A percentile compares a stretch with the other conserved stretches of the same genome.
phyloP scores from a whole-genome alignment of 1,140 invertebrate genomes.

The Paraescarpia echinospica region DNA sequence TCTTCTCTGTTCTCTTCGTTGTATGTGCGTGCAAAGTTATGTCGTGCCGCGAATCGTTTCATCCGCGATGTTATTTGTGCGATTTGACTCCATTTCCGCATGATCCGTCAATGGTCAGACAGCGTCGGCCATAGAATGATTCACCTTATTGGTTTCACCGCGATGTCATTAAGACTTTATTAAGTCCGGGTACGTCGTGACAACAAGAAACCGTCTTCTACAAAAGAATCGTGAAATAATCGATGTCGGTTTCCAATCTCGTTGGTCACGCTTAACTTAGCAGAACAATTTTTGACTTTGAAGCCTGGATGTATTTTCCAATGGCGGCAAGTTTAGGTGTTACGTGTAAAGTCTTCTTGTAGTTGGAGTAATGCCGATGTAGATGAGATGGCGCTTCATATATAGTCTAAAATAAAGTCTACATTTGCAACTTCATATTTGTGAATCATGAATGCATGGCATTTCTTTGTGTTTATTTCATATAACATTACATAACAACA shows the following conservation, averaged over 20 bases:
- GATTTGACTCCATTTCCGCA: not conserved
- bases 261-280: not conserved
- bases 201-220: not conserved
- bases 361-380: not conserved
- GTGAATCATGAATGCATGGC: too few relatives aligned
- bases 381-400: too few relatives aligned
- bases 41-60: not conserved
- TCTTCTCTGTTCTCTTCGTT: not conserved
- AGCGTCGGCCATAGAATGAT: not conserved
- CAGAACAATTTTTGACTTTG: not conserved
- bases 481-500: too few relatives aligned
- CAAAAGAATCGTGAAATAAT: not conserved
- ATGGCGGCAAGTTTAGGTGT: not conserved
- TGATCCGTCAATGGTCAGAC: not conserved
- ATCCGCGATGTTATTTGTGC: not conserved
- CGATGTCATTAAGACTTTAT: not conserved
- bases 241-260: not conserved
- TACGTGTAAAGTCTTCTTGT: not conserved
- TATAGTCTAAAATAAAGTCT: too few relatives aligned
- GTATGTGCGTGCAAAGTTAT: not conserved
- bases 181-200: not conserved
- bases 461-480: too few relatives aligned
- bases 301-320: not conserved
- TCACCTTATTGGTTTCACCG: not conserved
- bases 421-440: too few relatives aligned